Evolutionary conservation across 2,888 invertebrate species (phyloP).

Genomic region (Masnerella sp.): DNA sequence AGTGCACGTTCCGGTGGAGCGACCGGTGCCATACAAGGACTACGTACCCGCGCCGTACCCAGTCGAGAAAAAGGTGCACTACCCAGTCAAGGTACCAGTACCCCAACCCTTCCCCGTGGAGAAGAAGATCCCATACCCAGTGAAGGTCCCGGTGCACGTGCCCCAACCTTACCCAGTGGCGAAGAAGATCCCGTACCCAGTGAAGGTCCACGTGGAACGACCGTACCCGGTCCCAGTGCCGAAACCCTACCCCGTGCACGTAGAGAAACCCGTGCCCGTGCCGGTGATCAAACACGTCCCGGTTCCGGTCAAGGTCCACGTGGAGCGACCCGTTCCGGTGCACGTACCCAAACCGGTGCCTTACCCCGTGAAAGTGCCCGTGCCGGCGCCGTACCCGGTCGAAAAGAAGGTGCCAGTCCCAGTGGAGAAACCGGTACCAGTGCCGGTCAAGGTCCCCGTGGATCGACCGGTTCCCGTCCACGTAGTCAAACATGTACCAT

Average conservation of each 20-base stretch:
- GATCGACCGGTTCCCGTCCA: slow-evolving; percentile 80
- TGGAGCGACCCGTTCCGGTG: slow-evolving; percentile 83
- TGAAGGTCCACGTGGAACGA: slow-evolving; percentile 86
- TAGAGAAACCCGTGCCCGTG: slow-evolving; percentile 87
- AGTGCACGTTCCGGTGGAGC: slow-evolving; percentile 74
- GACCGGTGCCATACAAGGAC: slow-evolving; percentile 76
- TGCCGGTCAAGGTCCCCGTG: slow-evolving; percentile 74
- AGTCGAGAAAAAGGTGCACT: slow-evolving; percentile 82
- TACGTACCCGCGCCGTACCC: slow-evolving; percentile 75
- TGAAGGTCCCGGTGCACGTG: slow-evolving; percentile 81
- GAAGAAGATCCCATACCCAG: slow-evolving; percentile 85
- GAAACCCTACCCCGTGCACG: slow-evolving; percentile 79
- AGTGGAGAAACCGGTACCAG: slow-evolving; percentile 81
- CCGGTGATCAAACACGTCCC: slow-evolving; percentile 83
- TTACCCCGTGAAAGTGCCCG: slow-evolving; percentile 79
- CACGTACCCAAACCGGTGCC: slow-evolving; percentile 80
- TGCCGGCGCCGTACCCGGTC: slow-evolving; percentile 74
- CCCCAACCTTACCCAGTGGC: slow-evolving; percentile 84
- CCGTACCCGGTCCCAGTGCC: slow-evolving; percentile 81
- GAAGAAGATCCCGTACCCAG: slow-evolving; percentile 84
- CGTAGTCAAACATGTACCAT: slow-evolving; percentile 73
- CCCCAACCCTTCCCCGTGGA: slow-evolving; percentile 84
- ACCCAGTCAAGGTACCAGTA: slow-evolving; percentile 84
- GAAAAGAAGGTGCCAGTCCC: slow-evolving; percentile 83
- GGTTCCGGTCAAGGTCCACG: slow-evolving; percentile 81